These are phyloP conservation scores for Theonella swinhoei DNA, from an alignment of 37 sponge, comb jelly and placozoan genomes.

Conservation along the genomic window DNA sequence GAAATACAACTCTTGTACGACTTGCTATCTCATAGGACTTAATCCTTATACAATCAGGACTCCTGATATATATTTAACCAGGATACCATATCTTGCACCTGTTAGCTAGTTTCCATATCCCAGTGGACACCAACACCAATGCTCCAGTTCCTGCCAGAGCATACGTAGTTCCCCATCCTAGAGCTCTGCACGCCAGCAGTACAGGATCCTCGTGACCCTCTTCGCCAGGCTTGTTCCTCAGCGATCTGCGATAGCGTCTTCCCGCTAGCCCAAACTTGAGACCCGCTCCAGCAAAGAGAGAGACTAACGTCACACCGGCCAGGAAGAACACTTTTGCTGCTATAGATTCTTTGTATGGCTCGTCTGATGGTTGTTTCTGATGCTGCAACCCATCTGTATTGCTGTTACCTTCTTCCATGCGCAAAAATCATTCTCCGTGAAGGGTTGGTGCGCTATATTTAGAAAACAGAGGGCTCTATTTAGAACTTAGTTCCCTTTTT, in stretches of 20 bases:
- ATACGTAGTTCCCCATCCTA: conserved; percentile 62
- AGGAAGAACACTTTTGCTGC: conserved; percentile 1
- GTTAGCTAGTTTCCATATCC: conserved; percentile 9
- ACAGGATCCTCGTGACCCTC: conserved; percentile 37
- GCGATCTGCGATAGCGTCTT: not conserved
- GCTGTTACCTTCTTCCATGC: not conserved
- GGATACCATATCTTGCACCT: no score
- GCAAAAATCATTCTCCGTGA: no score
- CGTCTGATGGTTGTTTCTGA: no score
- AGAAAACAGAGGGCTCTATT: not conserved
- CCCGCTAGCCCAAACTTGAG: conserved; percentile 16
- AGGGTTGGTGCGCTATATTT: conserved; percentile 5
- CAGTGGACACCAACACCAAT: conserved; percentile 10
- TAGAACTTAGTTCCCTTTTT: no score
- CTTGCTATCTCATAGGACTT: no score
- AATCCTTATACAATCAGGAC: no score
- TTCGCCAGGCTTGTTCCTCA: not conserved
- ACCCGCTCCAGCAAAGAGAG: conserved; percentile 33
- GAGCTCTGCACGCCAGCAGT: conserved; percentile 59
- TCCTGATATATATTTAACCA: no score
- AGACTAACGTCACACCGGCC: conserved; percentile 1
- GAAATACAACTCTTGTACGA: no score
- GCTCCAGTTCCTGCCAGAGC: conserved; percentile 46
- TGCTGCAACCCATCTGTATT: not conserved
- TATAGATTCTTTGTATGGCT: not conserved